These are phyloP conservation scores for Sminthopsis crassicaudata DNA, from an alignment of 2,113 vertebrate genomes.

Conservation along the genomic window DNA sequence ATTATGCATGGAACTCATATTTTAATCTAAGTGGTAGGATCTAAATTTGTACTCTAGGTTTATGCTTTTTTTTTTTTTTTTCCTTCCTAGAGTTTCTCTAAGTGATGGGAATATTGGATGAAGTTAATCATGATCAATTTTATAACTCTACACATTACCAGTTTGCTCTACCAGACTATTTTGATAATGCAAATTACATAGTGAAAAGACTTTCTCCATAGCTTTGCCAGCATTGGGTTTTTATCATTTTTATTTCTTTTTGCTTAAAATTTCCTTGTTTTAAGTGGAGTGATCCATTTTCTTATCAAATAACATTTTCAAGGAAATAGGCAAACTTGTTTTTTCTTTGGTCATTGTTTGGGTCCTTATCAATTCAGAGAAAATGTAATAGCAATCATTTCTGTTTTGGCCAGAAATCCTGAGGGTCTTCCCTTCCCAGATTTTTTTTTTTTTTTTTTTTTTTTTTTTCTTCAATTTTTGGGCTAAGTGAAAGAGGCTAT, in stretches of 20 bases:
- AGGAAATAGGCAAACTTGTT: background rate
- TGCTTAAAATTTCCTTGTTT: background rate
- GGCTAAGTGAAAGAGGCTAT: too few relatives aligned
- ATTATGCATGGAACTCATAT: background rate
- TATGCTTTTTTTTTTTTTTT: background rate
- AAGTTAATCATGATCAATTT: background rate
- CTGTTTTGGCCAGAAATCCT: too few relatives aligned
- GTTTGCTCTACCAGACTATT: background rate
- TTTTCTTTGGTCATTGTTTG: background rate
- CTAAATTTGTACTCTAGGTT: background rate
- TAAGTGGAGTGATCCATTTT: constrained; percentile 29
- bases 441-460: too few relatives aligned
- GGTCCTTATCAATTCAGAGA: too few relatives aligned
- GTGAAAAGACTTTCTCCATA: background rate
- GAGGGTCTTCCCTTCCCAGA: too few relatives aligned
- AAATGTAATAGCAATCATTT: too few relatives aligned
- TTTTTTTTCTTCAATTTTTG: too few relatives aligned
- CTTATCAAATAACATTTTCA: constrained; percentile 14
- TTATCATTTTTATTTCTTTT: background rate
- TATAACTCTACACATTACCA: background rate
- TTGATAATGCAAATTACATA: background rate
- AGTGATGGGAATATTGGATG: background rate
- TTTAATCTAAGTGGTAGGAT: background rate
- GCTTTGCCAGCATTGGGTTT: background rate
- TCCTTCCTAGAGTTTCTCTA: background rate